A percentile compares a stretch with the other conserved stretches of the same genome.
phyloP scores from a whole-genome alignment of 2,888 invertebrate species.

The Brachypalpus laphriformis region DNA sequence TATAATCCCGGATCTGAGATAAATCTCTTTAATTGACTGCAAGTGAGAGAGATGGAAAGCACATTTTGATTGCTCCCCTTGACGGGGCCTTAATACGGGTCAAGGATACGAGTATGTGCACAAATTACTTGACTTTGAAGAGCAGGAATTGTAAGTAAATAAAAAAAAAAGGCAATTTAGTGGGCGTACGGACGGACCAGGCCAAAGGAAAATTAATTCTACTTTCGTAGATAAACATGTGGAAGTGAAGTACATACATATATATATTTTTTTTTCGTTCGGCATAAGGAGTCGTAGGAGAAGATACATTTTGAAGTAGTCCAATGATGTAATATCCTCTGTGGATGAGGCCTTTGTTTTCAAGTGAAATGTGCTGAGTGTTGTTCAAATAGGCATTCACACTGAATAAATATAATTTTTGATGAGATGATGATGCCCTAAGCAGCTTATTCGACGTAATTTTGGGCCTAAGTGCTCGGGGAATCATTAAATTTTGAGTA shows the following conservation, averaged over 20 bases:
- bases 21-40: conserved; percentile 49
- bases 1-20: conserved; percentile 3
- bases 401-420: conserved; percentile 49
- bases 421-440: conserved; percentile 16
- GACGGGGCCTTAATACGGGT: conserved; percentile 30
- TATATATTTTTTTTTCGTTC: not conserved
- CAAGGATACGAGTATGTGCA: conserved; percentile 20
- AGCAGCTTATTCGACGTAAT: not conserved
- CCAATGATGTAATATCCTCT: conserved; percentile 10
- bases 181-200: not conserved
- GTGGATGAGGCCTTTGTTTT: conserved; percentile 1
- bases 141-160: conserved; percentile 35
- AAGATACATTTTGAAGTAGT: not conserved
- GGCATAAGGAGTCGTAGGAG: not conserved
- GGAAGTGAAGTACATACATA: conserved; percentile 26
- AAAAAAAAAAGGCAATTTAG: conserved; percentile 14
- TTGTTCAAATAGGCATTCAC: conserved; percentile 50
- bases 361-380: conserved; percentile 42
- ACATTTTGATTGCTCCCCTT: conserved; percentile 31
- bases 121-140: conserved; percentile 49
- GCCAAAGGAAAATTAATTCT: conserved; percentile 49
- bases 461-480: not conserved
- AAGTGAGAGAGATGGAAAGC: conserved; percentile 5
- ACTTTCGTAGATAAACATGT: conserved; percentile 58
- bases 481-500: not conserved